A percentile compares a stretch with the other conserved stretches of the same genome.
These are phyloP conservation scores for Ifrita kowaldi DNA, from an alignment of 2,113 vertebrate species.

Conservation along the genomic window DNA sequence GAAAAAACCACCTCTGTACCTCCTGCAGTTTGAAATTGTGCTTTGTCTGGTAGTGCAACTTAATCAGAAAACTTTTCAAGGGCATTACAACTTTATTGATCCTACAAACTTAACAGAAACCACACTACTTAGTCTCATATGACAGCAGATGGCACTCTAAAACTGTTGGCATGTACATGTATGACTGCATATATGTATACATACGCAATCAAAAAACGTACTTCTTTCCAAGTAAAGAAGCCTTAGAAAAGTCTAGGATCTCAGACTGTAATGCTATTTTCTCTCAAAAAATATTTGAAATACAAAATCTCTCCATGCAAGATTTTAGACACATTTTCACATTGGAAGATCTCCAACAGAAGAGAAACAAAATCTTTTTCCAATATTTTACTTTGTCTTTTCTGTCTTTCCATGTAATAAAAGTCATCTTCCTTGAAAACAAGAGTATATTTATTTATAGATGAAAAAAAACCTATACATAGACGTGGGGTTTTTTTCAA, in stretches of 20 bases:
- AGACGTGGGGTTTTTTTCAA: rapidly evolving
- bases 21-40: neutral
- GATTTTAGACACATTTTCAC: neutral
- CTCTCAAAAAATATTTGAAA: neutral
- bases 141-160: slow-evolving; percentile 46
- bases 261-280: neutral
- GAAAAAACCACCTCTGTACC: rapidly evolving
- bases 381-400: neutral
- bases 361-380: neutral
- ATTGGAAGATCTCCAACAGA: neutral
- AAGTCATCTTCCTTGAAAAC: neutral
- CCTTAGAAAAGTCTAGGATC: neutral
- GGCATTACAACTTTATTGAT: neutral
- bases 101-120: neutral
- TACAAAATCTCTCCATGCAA: neutral
- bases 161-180: neutral
- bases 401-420: neutral
- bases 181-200: neutral
- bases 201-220: neutral
- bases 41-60: neutral
- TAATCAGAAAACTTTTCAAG: neutral
- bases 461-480: neutral
- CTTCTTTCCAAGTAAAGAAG: neutral
- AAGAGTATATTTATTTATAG: neutral
- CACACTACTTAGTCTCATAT: neutral